phyloP scores from a whole-genome alignment of 2,888 invertebrate species.

The Brachyopa scutellaris region DNA sequence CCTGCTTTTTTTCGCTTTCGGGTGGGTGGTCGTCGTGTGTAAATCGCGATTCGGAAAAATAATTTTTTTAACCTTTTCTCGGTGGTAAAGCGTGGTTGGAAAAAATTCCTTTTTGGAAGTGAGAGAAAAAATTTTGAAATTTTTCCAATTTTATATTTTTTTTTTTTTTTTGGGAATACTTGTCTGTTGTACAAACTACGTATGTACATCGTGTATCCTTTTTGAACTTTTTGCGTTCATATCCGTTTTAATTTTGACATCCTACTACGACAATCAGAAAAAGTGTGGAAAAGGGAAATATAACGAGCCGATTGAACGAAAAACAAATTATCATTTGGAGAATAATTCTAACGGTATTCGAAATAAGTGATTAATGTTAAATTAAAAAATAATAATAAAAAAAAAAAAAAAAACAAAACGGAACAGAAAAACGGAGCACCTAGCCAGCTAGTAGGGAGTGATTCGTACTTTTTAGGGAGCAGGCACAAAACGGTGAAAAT shows the following conservation, averaged over 20 bases:
- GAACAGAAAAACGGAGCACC: constrained; percentile 17
- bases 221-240: constrained; percentile 29
- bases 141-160: constrained; percentile 1
- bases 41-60: constrained; percentile 32
- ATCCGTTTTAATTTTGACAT: constrained; percentile 52
- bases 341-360: constrained; percentile 4
- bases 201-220: constrained; percentile 38
- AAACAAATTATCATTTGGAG: neutral
- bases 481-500: constrained; percentile 59
- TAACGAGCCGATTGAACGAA: constrained; percentile 9
- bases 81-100: constrained; percentile 8
- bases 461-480: constrained; percentile 22
- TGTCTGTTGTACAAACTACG: constrained; percentile 32
- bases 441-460: constrained; percentile 14
- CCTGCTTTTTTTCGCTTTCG: constrained; percentile 20
- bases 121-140: neutral
- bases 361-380: neutral
- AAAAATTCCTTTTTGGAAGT: constrained; percentile 21
- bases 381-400: neutral
- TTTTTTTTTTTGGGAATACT: constrained; percentile 24
- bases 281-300: constrained; percentile 5
- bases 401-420: neutral
- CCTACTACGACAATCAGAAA: constrained; percentile 34
- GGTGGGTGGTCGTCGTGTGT: constrained; percentile 41
- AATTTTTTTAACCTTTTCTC: neutral